Percentiles rank a stretch among this genome's conserved stretches.
Evolutionary conservation across 2,888 invertebrate species (phyloP).

Genomic region (Polydrusus pterygomalis): DNA sequence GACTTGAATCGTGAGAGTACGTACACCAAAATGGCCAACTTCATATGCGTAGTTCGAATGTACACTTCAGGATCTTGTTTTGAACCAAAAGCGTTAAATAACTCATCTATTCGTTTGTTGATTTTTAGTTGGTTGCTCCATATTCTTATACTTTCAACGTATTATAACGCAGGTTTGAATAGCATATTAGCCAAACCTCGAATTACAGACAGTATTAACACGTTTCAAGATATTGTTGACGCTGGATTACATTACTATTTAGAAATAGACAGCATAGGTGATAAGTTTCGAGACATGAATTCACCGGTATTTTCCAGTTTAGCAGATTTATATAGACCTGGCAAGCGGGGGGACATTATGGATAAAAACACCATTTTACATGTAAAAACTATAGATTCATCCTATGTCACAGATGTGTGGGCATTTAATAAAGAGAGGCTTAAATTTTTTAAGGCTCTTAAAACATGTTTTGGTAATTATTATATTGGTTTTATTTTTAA

Average conservation of each 20-base stretch:
- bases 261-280: neutral
- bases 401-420: conserved; percentile 60
- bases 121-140: conserved; percentile 38
- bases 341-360: conserved; percentile 16
- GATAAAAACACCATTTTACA: conserved; percentile 48
- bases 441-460: conserved; percentile 56
- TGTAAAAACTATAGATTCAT: conserved; percentile 55
- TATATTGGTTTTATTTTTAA: conserved; percentile 59
- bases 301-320: conserved; percentile 39
- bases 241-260: conserved; percentile 51
- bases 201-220: conserved; percentile 54
- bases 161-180: conserved; percentile 59
- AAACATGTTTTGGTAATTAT: conserved; percentile 57
- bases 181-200: conserved; percentile 57
- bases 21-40: neutral
- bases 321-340: conserved; percentile 41
- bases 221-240: conserved; percentile 58
- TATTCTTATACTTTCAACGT: conserved; percentile 54
- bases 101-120: neutral
- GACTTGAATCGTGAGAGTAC: neutral
- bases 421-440: conserved; percentile 54
- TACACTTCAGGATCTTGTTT: conserved; percentile 14
- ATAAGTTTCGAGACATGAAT: conserved; percentile 36
- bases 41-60: conserved; percentile 3
- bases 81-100: neutral